phyloP scores from a whole-genome alignment of 2,797 vertebrate genomes.

The Threskiornis aethiopicus region DNA sequence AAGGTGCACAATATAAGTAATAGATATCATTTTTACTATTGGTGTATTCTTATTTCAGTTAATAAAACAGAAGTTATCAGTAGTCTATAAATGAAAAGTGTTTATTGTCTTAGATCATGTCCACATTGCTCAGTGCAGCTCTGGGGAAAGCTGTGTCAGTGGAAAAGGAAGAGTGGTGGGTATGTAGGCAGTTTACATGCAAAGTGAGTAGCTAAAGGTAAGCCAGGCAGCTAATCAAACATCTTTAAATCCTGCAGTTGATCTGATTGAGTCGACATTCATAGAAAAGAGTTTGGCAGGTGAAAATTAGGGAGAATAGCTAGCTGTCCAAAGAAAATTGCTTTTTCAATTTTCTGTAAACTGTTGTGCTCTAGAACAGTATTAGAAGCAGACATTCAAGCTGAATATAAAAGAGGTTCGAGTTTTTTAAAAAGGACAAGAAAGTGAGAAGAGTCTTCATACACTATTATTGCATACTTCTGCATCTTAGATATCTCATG shows the following conservation, averaged over 20 bases:
- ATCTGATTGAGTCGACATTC: constrained; percentile 54
- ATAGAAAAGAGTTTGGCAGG: constrained; percentile 52
- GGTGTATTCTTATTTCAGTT: not conserved
- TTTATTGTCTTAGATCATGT: not conserved
- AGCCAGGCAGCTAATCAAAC: constrained; percentile 62
- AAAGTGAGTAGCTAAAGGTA: constrained; percentile 52
- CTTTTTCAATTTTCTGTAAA: constrained; percentile 65
- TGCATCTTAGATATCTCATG: not conserved
- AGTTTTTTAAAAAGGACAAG: not conserved
- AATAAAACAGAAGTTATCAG: not conserved
- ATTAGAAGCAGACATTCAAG: constrained; percentile 11
- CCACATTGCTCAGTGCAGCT: not conserved
- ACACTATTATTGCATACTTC: not conserved
- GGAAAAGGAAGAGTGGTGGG: not conserved
- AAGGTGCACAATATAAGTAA: not conserved
- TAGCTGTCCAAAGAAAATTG: constrained; percentile 60
- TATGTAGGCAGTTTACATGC: constrained; percentile 34
- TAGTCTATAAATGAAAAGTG: not conserved
- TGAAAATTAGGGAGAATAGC: constrained; percentile 68
- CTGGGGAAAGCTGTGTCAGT: not conserved
- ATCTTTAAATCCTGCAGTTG: constrained; percentile 56
- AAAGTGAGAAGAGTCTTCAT: not conserved
- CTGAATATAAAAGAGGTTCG: constrained; percentile 32
- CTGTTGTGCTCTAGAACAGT: constrained; percentile 52
- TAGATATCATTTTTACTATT: not conserved